These are phyloP conservation scores for Meles meles DNA, from an alignment of 2,113 vertebrate genomes.

Conservation along the genomic window DNA sequence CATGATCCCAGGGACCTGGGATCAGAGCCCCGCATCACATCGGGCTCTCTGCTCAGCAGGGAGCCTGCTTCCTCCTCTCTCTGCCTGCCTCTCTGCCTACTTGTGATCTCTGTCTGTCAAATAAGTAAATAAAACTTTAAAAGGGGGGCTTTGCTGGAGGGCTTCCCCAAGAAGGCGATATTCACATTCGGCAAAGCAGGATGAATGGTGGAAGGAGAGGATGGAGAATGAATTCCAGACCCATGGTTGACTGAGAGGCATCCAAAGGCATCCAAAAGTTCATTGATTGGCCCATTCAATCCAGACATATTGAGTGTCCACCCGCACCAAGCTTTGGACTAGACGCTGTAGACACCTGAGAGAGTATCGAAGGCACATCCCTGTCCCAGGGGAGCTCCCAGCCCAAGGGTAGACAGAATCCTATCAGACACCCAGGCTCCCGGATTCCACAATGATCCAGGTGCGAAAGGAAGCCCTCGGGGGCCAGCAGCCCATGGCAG, in stretches of 20 bases:
- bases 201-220: neutral
- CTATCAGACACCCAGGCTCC: neutral
- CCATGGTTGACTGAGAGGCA: neutral
- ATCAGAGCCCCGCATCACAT: no score
- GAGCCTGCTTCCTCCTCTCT: no score
- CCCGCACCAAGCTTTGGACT: neutral
- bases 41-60: no score
- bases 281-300: neutral
- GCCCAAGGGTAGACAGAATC: neutral
- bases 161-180: neutral
- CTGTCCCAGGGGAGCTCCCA: neutral
- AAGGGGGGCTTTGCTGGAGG: neutral
- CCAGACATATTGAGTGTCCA: neutral
- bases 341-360: neutral
- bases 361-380: neutral
- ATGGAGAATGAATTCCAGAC: neutral
- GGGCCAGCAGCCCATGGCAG: neutral
- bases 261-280: neutral
- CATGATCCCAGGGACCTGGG: no score
- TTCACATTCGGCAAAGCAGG: neutral
- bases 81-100: no score
- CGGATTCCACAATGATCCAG: no score
- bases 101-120: no score
- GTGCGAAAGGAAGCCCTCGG: neutral
- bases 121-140: no score